Base-by-base conservation (phyloP, 1,140 invertebrate genomes). In the Drosophila setifemur region DNA sequence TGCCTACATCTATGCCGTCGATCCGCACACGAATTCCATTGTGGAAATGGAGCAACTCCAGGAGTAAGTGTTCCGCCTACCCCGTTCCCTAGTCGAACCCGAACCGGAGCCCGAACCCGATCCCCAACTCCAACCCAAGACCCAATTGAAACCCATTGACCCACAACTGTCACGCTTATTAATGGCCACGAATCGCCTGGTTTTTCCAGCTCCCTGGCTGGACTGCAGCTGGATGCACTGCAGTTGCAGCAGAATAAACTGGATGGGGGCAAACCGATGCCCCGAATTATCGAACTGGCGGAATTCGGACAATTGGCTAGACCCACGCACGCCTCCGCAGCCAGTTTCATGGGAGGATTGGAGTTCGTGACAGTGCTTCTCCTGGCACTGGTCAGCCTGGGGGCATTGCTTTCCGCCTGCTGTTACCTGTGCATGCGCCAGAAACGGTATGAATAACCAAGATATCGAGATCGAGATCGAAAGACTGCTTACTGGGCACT, bases 1-100 rank as follows among this genome's bases (percentile, higher is more conserved):
- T 71, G 92, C 96, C 90, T 96, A 96, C 66, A 91, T 97, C 26
- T 97, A 97, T 79, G 96, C 95, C 0, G 94, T 97, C 4, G 95
- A 97, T 91, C 95, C 94, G 2, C 90, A 94, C 47, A 93, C 95
- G 1, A 96, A 97, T 83, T 92, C 94, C 1, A 94, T 97, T 53
- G 92, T 97, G 40, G 95, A 97, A 82, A 96, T 95, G 92, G 95
- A 95, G 42, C 93, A 93, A 1, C 78, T 97, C 16, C 93, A 96
- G 89, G 94, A 93, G 95, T 96, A 92, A 93, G 92, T 28, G n/a
- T 14, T 26, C 31, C n/a, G 4, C 33, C 7, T n/a, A n/a, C 19
- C 8, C 16, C 25, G 3, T 14, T 6, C 52, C 50, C 16, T 9
- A n/a, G n/a, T n/a, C n/a, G n/a, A n/a, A n/a, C n/a, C n/a, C n/a